Evolutionary conservation across 1,140 invertebrate genomes (phyloP).

Genomic region (Euglossa dilemma): DNA sequence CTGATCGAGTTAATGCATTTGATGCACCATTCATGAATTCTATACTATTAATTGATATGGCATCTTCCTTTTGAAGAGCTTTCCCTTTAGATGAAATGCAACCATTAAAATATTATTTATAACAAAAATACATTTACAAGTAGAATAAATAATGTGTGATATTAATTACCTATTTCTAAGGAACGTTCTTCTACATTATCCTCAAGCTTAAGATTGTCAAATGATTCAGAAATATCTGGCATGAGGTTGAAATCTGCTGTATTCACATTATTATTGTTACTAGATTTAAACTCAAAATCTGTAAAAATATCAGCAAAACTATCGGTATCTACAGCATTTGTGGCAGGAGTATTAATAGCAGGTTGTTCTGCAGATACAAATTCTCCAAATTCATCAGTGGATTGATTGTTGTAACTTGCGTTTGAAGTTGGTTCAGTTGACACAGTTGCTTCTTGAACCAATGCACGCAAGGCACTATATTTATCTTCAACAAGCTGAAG

Average conservation of each 20-base stretch:
- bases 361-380: constrained; percentile 82
- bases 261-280: constrained; percentile 60
- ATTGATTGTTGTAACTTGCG: constrained; percentile 57
- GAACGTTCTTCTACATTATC: constrained; percentile 59
- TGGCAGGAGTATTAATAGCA: constrained; percentile 35
- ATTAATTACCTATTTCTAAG: constrained; percentile 70
- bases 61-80: constrained; percentile 76
- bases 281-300: constrained; percentile 75
- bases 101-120: constrained; percentile 40
- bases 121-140: background rate
- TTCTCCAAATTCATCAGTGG: constrained; percentile 84
- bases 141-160: background rate
- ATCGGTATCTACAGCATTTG: constrained; percentile 59
- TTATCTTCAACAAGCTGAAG: constrained; percentile 80
- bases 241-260: constrained; percentile 67
- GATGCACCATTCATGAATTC: constrained; percentile 73
- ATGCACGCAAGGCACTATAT: constrained; percentile 81
- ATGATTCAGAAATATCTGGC: constrained; percentile 77
- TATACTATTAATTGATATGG: constrained; percentile 79
- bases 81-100: constrained; percentile 72
- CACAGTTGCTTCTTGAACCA: constrained; percentile 72
- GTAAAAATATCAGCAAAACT: constrained; percentile 76
- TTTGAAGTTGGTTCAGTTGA: constrained; percentile 48
- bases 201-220: constrained; percentile 75
- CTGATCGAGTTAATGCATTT: constrained; percentile 78